These are phyloP conservation scores for Fulmarus glacialis DNA, from an alignment of 2,113 vertebrate genomes.

Conservation along the genomic window DNA sequence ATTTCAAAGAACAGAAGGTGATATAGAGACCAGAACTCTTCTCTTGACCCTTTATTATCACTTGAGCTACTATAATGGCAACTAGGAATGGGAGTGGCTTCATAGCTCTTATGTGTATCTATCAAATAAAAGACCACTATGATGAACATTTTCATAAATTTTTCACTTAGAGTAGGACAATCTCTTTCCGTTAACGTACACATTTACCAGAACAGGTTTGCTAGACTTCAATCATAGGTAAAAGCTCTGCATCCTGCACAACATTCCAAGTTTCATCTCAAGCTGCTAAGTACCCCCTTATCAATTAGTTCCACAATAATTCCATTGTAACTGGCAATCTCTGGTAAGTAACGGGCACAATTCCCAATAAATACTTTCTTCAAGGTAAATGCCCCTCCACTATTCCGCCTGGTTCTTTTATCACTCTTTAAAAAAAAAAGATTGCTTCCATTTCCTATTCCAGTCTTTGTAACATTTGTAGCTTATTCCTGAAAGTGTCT, in stretches of 20 bases:
- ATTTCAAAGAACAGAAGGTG: background rate
- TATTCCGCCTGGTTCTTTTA: background rate
- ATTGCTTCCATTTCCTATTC: background rate
- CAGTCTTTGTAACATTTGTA: background rate
- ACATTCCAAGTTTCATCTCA: background rate
- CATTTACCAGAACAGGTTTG: background rate
- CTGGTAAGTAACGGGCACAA: rapidly evolving
- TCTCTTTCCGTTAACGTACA: background rate
- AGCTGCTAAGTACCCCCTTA: background rate
- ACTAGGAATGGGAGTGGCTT: background rate
- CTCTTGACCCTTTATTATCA: background rate
- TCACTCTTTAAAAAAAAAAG: too few relatives aligned
- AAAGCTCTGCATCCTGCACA: background rate
- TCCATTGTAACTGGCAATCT: background rate
- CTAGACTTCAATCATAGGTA: background rate
- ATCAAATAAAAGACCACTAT: background rate
- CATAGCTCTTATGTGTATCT: rapidly evolving
- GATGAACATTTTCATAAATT: background rate
- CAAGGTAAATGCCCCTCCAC: background rate
- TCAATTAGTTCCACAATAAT: background rate
- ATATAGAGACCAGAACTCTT: background rate
- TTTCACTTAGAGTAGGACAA: background rate
- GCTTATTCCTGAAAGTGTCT: background rate
- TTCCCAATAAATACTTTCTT: background rate
- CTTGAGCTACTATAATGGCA: background rate